These are phyloP conservation scores for Scolopax bukidnonensis DNA, from an alignment of 2,797 vertebrate species.

Conservation along the genomic window DNA sequence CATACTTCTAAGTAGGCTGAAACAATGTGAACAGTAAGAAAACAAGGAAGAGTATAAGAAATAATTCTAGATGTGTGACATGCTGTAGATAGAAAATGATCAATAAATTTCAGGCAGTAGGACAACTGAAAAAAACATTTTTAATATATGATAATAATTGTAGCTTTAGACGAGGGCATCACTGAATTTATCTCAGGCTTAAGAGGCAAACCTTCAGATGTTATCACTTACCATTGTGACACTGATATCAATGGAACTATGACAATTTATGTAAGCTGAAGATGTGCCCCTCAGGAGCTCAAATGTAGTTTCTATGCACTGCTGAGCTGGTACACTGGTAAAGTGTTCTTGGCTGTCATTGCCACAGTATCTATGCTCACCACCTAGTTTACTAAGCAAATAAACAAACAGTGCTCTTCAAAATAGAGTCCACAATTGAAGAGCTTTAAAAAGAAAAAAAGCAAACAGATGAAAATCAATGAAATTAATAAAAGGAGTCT, in stretches of 20 bases:
- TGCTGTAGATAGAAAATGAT: background rate
- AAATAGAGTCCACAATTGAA: background rate
- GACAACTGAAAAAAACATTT: background rate
- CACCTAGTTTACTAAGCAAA: background rate
- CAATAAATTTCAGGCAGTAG: background rate
- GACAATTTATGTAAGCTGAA: background rate
- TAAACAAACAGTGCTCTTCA: background rate
- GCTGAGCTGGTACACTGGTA: background rate
- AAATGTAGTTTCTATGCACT: background rate
- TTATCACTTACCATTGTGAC: background rate
- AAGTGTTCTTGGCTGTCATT: background rate
- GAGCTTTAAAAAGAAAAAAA: background rate
- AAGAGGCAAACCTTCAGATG: background rate
- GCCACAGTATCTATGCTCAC: background rate
- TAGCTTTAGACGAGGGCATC: background rate
- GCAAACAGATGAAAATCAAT: background rate
- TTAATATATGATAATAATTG: background rate
- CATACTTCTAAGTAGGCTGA: background rate
- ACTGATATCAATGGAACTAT: background rate
- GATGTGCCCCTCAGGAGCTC: background rate
- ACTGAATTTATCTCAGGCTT: background rate
- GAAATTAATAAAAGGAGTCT: slow-evolving; percentile 30
- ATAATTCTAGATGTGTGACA: background rate
- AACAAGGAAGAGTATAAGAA: background rate
- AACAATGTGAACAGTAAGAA: background rate